Percentiles rank a stretch among this genome's conserved stretches.
These are phyloP conservation scores for Zeuzera pyrina DNA, from an alignment of 2,888 invertebrate genomes.

Conservation along the genomic window DNA sequence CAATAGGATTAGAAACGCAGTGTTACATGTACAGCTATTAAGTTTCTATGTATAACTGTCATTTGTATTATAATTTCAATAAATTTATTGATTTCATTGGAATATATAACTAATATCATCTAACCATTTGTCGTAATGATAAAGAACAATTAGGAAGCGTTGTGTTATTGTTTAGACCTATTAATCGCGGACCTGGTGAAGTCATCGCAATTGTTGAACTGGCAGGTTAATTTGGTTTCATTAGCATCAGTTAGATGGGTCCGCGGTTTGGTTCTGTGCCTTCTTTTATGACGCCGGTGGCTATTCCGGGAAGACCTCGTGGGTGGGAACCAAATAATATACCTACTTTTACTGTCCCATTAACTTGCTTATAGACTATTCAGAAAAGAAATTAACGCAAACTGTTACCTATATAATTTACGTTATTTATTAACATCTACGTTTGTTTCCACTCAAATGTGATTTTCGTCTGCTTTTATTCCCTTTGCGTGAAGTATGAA, in stretches of 20 bases:
- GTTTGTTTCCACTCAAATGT: too few species aligned
- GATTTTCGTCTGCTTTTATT: too few species aligned
- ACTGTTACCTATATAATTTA: constrained; percentile 17
- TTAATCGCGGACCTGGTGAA: constrained; percentile 5
- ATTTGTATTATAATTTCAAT: too few species aligned
- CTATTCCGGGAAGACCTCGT: constrained; percentile 49
- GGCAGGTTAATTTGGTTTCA: constrained; percentile 42
- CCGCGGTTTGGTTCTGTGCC: constrained; percentile 44
- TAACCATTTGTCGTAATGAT: constrained; percentile 2
- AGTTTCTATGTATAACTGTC: too few species aligned
- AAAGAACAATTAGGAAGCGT: too few species aligned
- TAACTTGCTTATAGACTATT: constrained; percentile 39
- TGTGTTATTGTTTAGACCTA: too few species aligned
- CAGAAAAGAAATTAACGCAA: constrained; percentile 16
- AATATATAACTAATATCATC: too few species aligned
- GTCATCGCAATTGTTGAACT: constrained; percentile 27
- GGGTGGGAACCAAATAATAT: constrained; percentile 46
- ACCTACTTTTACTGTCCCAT: constrained; percentile 39
- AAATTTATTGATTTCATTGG: too few species aligned
- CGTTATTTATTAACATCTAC: too few species aligned
- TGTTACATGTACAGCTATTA: too few species aligned
- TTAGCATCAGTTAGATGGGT: constrained; percentile 39
- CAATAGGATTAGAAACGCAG: too few species aligned
- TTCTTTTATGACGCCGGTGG: constrained; percentile 42
- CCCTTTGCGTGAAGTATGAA: too few species aligned